These are phyloP conservation scores for Lepidurus apus DNA, from an alignment of 1,140 invertebrate species.

Conservation along the genomic window DNA sequence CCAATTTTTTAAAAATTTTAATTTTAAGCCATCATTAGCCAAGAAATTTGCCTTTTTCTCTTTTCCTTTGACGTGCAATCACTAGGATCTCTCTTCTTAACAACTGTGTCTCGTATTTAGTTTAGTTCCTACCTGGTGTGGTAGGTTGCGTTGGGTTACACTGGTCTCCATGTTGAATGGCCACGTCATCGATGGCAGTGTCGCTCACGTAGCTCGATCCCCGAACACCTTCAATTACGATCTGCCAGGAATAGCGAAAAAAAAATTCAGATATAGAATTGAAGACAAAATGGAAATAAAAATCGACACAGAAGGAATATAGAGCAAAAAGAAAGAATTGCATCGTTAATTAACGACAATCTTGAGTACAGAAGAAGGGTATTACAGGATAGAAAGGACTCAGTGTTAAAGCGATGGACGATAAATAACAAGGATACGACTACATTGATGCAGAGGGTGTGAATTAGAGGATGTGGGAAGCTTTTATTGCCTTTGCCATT, in stretches of 20 bases:
- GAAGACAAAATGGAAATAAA: background rate
- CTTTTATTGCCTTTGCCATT: background rate
- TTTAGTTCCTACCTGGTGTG: background rate
- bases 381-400: too few relatives aligned
- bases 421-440: background rate
- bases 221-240: constrained; percentile 63
- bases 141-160: constrained; percentile 38
- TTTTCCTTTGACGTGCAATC: background rate
- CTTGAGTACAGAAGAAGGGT: too few relatives aligned
- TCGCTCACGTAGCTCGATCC: constrained; percentile 62
- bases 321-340: too few relatives aligned
- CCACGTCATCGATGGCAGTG: constrained; percentile 67
- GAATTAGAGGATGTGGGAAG: background rate
- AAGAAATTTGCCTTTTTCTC: background rate
- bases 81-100: background rate
- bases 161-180: constrained; percentile 48
- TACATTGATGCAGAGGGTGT: background rate
- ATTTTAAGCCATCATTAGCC: background rate
- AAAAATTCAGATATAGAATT: background rate
- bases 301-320: background rate
- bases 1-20: background rate
- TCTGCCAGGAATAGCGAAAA: constrained; percentile 47
- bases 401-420: background rate
- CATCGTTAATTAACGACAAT: too few relatives aligned
- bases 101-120: background rate